phyloP scores from a whole-genome alignment of 1,140 invertebrate genomes.

The Apolygus lucorum region DNA sequence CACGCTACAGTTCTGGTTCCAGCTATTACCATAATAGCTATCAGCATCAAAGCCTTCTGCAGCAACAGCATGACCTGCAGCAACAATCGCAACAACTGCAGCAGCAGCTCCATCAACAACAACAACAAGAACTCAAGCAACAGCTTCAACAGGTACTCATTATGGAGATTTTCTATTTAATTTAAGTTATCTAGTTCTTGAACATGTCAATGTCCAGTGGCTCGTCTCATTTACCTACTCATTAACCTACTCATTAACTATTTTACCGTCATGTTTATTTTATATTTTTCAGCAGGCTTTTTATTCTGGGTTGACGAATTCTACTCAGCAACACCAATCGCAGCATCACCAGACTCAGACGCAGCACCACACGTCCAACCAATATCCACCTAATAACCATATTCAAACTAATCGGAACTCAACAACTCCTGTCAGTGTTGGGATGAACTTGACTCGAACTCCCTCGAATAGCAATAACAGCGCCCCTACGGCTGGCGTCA shows the following conservation, averaged over 20 bases:
- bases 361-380: conserved; percentile 24
- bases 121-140: conserved; percentile 27
- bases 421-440: conserved; percentile 20
- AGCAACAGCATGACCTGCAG: conserved; percentile 19
- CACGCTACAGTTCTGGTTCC: background rate
- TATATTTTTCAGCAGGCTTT: conserved; percentile 10
- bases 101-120: conserved; percentile 25
- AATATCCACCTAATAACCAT: background rate
- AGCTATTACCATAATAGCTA: conserved; percentile 4
- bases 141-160: conserved; percentile 24
- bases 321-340: conserved; percentile 14
- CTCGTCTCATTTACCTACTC: background rate
- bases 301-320: background rate
- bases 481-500: background rate
- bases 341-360: conserved; percentile 10
- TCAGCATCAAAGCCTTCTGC: conserved; percentile 13
- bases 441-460: conserved; percentile 10
- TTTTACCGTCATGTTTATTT: background rate
- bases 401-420: background rate
- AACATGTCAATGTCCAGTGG: background rate
- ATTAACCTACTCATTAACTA: background rate
- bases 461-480: conserved; percentile 20
- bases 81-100: conserved; percentile 20
- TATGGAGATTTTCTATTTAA: conserved; percentile 10
- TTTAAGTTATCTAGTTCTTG: background rate